These are phyloP conservation scores for Poeciliopsis presidionis DNA, from an alignment of 2,797 vertebrate genomes.

Conservation along the genomic window DNA sequence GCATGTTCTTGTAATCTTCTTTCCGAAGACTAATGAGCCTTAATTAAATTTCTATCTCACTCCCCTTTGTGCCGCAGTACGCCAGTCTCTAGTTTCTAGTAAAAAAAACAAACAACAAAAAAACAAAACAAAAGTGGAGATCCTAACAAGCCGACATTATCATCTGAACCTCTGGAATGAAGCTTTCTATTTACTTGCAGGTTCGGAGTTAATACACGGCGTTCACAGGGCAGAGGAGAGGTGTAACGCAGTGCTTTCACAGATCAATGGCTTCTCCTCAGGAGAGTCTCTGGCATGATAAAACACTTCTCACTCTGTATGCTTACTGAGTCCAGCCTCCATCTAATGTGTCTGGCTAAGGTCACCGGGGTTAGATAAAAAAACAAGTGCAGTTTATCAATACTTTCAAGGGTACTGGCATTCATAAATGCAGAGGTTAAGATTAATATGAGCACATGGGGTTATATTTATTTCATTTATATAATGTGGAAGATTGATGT, in stretches of 20 bases:
- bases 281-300: conserved; percentile 58
- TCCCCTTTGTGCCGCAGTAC: not conserved
- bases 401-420: conserved; percentile 1
- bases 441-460: not conserved
- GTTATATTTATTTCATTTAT: conserved; percentile 1
- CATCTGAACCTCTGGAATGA: conserved; percentile 30
- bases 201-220: conserved; percentile 25
- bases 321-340: conserved; percentile 22
- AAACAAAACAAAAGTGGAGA: not conserved
- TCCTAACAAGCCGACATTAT: not conserved
- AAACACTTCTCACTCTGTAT: conserved; percentile 51
- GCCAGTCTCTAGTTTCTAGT: not conserved
- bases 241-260: conserved; percentile 58
- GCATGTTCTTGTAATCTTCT: not conserved
- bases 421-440: conserved; percentile 11
- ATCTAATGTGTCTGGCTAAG: conserved; percentile 37
- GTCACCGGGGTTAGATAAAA: conserved; percentile 4
- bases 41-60: not conserved
- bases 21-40: conserved; percentile 1
- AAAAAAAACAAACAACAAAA: not conserved
- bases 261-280: conserved; percentile 62
- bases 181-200: conserved; percentile 25
- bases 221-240: conserved; percentile 41
- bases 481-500: not conserved
- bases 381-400: conserved; percentile 14